Conservation (phyloP, 2,113 vertebrate genomes). For the Dendrocopos noguchii region DNA sequence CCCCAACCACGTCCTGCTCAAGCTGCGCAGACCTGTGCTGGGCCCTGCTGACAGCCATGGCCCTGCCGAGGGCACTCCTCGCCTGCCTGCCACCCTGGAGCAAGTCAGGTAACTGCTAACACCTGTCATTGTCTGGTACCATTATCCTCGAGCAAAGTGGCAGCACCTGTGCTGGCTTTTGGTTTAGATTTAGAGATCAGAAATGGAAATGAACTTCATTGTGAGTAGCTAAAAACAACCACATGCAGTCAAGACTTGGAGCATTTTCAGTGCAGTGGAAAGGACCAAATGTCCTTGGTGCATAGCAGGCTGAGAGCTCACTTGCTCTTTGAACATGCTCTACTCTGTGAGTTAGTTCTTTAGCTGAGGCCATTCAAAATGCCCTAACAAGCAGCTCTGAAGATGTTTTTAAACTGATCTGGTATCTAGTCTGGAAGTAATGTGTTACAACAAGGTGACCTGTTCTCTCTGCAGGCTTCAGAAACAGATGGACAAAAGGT, state of each 20-base stretch:
- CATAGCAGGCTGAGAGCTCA: neutral
- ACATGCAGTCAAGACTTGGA: accelerated
- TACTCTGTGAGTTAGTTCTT: neutral
- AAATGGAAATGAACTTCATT: neutral
- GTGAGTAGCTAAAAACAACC: neutral
- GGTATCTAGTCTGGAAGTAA: neutral
- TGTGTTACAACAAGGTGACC: neutral
- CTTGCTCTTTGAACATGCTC: neutral
- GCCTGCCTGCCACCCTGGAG: conserved; percentile 74
- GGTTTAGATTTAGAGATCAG: neutral
- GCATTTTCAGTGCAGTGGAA: neutral
- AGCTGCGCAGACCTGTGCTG: conserved; percentile 84
- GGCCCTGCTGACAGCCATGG: conserved; percentile 39
- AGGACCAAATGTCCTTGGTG: neutral
- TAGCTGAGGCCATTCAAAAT: neutral
- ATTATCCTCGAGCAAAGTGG: neutral
- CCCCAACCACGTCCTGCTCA: conserved; percentile 87
- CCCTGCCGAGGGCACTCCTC: conserved; percentile 31
- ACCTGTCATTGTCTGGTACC: neutral
- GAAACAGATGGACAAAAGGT: conserved; percentile 92
- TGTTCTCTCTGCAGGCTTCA: conserved; percentile 82
- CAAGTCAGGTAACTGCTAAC: conserved; percentile 75
- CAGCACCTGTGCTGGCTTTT: neutral
- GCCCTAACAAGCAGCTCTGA: neutral
- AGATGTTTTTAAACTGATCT: neutral